Base-by-base conservation (phyloP, 2,888 invertebrate species). In the Heliconius sara region DNA sequence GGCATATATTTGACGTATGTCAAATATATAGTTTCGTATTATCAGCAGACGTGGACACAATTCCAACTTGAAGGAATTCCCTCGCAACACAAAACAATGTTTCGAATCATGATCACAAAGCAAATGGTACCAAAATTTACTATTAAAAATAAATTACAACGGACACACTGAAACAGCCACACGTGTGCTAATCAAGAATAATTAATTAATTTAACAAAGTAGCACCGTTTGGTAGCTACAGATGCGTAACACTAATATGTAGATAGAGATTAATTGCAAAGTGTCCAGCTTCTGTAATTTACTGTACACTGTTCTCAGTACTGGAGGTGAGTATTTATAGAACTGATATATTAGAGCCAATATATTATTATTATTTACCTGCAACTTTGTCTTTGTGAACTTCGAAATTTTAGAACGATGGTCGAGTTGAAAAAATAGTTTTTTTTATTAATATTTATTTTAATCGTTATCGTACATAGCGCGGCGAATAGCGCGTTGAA, bases 211-310 rank as follows among this genome's bases (percentile, higher is more conserved):
- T 16, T 60, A 39, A 60, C n/a, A 25, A 60, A 60, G 25, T 43
- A 43, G 7, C 34, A 60, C 13, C 30, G 19, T 60, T n/a, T 30
- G 22, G 12, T 39, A 73, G 34, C n/a, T 3, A 39, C 34, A n/a
- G 3, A 60, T 60, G 34, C 60, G n/a, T n/a, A 57, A n/a, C 57
- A 25, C 60, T 34, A 65, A 75, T 75, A 43, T 27, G 39, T 25
- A 65, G 43, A 27, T 25, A 16, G 68, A 52, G 65, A 76, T 76
- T 65, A 79, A 79, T 75, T 19, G 65, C 43, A 6, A 43, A 10
- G 10, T 43, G 75, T 60, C 10, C 60, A 27, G 43, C 43, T 25
- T 60, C 74, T 43, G n/a, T n/a, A 0, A 73, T 39, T n/a, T 60
- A 34, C 25, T 19, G 7, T 19, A 12, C 65, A 3, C 65, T 27